A percentile compares a stretch with the other conserved stretches of the same genome.
These are phyloP conservation scores for Melanocharis versteri DNA, from an alignment of 2,113 vertebrate genomes.

Conservation along the genomic window DNA sequence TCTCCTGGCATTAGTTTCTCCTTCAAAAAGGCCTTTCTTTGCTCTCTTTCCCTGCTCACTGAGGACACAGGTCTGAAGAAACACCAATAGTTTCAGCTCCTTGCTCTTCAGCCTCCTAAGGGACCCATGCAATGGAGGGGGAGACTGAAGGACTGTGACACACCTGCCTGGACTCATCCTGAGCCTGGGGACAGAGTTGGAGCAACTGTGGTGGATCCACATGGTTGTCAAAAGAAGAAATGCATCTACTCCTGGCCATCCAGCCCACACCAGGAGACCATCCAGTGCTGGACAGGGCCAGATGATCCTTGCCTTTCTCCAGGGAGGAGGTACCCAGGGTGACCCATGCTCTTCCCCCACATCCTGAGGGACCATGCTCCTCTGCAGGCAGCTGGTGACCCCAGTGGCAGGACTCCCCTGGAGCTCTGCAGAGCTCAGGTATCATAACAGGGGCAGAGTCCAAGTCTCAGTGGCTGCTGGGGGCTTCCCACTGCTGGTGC, in stretches of 20 bases:
- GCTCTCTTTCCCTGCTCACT: background rate
- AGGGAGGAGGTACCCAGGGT: background rate
- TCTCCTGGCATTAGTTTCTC: background rate
- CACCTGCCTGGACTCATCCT: background rate
- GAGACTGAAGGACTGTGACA: background rate
- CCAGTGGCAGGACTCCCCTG: background rate
- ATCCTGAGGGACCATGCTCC: background rate
- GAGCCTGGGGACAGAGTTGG: background rate
- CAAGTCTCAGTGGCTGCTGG: background rate
- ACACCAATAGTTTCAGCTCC: background rate
- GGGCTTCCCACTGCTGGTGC: background rate
- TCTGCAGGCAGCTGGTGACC: background rate
- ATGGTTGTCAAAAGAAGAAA: background rate
- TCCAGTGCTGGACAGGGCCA: background rate
- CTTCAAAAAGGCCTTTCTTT: background rate
- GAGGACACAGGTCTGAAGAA: background rate
- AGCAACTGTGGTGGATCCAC: background rate
- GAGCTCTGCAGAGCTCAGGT: background rate
- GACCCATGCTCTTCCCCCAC: background rate
- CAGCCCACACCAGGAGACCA: background rate
- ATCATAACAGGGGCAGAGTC: background rate
- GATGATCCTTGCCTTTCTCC: background rate
- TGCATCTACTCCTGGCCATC: background rate
- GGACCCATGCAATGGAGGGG: background rate
- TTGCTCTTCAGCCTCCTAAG: background rate